These are phyloP conservation scores for Macaria liturata DNA, from an alignment of 2,888 invertebrate genomes.

Conservation along the genomic window DNA sequence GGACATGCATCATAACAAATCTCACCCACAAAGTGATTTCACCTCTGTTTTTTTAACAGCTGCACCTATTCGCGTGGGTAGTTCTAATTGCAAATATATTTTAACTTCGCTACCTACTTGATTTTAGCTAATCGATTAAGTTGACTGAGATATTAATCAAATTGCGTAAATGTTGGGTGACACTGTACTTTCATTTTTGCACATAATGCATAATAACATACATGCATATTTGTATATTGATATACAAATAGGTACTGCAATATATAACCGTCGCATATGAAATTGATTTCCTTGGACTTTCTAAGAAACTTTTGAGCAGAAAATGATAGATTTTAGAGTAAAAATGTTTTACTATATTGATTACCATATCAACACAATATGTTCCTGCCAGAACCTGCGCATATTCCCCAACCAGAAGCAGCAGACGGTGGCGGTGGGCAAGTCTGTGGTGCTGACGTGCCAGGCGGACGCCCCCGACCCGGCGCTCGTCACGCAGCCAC, in stretches of 20 bases:
- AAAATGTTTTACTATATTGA: too few species aligned
- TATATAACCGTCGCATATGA: too few species aligned
- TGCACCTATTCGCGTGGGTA: slow-evolving; percentile 15
- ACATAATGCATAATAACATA: too few species aligned
- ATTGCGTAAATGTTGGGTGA: background rate
- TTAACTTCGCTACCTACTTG: slow-evolving; percentile 3
- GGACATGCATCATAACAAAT: too few species aligned
- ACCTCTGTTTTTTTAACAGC: slow-evolving; percentile 4
- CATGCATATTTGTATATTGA: too few species aligned
- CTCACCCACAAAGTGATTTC: background rate
- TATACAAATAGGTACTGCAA: too few species aligned
- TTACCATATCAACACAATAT: slow-evolving; percentile 35
- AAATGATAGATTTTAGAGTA: too few species aligned
- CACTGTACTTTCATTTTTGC: background rate
- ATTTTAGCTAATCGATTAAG: background rate
- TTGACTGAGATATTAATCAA: slow-evolving; percentile 10
- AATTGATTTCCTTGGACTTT: too few species aligned
- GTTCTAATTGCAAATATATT: slow-evolving; percentile 13
- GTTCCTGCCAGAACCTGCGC: slow-evolving; percentile 80
- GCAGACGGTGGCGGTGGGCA: slow-evolving; percentile 89
- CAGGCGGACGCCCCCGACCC: slow-evolving; percentile 87
- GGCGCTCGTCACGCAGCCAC: slow-evolving; percentile 87
- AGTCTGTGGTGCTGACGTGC: slow-evolving; percentile 90
- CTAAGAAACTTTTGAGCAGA: too few species aligned
- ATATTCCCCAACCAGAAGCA: slow-evolving; percentile 88